Percentiles rank a stretch among this genome's conserved stretches.
phyloP scores from a whole-genome alignment of 2,888 invertebrate species.

The Flabesymbios commensalis region DNA sequence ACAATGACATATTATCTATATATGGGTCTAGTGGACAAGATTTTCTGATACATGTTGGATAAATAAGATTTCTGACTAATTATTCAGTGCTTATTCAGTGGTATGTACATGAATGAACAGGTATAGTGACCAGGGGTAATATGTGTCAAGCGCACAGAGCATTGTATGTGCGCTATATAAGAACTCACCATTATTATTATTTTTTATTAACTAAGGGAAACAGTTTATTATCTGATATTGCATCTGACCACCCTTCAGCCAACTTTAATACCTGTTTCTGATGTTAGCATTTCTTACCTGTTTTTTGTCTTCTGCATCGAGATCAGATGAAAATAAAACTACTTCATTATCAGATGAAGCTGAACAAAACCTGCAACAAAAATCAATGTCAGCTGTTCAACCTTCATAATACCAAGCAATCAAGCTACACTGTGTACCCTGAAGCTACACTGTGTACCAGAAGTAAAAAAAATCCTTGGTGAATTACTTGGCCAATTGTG shows the following conservation, averaged over 20 bases:
- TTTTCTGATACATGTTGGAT: too few species aligned
- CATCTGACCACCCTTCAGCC: neutral
- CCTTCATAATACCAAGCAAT: neutral
- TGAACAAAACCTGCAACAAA: constrained; percentile 45
- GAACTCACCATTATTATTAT: neutral
- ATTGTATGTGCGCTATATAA: too few species aligned
- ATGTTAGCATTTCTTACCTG: constrained; percentile 30
- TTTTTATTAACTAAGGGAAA: neutral
- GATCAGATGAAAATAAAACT: constrained; percentile 45
- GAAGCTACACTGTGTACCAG: too few species aligned
- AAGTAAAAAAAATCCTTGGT: neutral
- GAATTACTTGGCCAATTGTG: too few species aligned
- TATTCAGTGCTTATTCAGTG: too few species aligned
- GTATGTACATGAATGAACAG: too few species aligned
- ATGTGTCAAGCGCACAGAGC: too few species aligned
- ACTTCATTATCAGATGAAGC: constrained; percentile 50
- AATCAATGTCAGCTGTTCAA: neutral
- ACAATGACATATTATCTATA: too few species aligned
- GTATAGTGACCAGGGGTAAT: too few species aligned
- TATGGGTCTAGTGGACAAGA: too few species aligned
- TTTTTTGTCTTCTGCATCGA: constrained; percentile 41
- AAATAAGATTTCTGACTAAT: too few species aligned
- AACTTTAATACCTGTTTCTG: neutral
- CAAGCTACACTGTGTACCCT: too few species aligned
- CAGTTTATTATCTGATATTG: neutral